A percentile compares a stretch with the other conserved stretches of the same genome.
Conservation (phyloP, 1,140 invertebrate species). For the Eumaeus atala region DNA sequence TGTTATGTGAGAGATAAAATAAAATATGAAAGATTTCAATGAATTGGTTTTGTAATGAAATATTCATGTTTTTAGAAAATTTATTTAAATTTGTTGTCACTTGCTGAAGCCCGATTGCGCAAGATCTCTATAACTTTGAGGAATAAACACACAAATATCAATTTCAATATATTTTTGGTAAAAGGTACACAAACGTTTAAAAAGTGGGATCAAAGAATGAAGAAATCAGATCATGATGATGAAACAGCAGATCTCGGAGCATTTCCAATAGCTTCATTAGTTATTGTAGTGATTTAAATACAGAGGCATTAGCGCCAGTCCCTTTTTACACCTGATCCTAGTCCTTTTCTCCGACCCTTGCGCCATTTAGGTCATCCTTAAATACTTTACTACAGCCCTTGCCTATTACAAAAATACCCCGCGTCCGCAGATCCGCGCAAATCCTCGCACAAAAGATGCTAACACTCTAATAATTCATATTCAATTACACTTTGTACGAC, state of each 20-base stretch:
- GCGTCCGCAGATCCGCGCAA: conserved; percentile 44
- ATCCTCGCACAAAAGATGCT: conserved; percentile 66
- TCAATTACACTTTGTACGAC: conserved; percentile 69
- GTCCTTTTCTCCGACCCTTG: conserved; percentile 29
- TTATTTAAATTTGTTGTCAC: too few relatives aligned
- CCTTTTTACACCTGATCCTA: conserved; percentile 30
- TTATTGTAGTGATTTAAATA: conserved; percentile 8
- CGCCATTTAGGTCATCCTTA: conserved; percentile 50
- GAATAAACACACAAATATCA: too few relatives aligned
- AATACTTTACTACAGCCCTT: conserved; percentile 64
- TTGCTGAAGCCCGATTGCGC: too few relatives aligned
- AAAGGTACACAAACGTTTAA: too few relatives aligned
- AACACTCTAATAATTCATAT: conserved; percentile 64
- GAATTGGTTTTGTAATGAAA: too few relatives aligned
- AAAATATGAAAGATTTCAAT: too few relatives aligned
- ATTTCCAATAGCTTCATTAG: conserved; percentile 9
- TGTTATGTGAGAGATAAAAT: too few relatives aligned
- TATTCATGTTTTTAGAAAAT: too few relatives aligned
- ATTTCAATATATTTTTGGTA: too few relatives aligned
- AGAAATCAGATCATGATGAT: too few relatives aligned
- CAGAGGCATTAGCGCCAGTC: conserved; percentile 2
- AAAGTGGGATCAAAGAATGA: too few relatives aligned
- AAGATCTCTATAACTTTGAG: too few relatives aligned
- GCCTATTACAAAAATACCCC: conserved; percentile 52
- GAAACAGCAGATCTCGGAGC: conserved; percentile 4